Evolutionary conservation across 2,113 vertebrate species (phyloP).

Genomic region (Camelus bactrianus): DNA sequence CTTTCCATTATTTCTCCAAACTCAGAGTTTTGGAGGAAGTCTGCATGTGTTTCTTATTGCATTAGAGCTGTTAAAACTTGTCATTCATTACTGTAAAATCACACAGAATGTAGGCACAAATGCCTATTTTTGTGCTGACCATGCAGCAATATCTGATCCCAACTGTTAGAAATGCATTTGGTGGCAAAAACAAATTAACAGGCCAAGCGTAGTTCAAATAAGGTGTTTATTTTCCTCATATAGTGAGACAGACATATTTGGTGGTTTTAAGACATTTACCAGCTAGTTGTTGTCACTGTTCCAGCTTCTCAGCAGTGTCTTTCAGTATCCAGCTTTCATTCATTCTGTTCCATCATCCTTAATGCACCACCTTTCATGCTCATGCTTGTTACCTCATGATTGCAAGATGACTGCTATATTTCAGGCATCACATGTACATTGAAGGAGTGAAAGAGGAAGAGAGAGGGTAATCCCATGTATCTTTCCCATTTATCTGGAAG

Average conservation of each 20-base stretch:
- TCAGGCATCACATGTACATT: background rate
- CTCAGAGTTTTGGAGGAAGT: constrained; percentile 39
- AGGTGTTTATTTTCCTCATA: background rate
- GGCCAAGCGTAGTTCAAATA: background rate
- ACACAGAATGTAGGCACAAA: background rate
- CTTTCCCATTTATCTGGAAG: background rate
- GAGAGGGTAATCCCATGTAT: background rate
- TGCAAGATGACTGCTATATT: background rate
- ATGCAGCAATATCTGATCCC: background rate
- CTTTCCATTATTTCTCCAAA: constrained; percentile 62
- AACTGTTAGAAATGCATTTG: background rate
- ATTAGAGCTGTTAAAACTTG: background rate
- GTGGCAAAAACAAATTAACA: background rate
- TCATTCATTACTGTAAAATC: background rate
- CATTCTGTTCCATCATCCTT: background rate
- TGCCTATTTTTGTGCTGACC: background rate
- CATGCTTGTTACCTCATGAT: background rate
- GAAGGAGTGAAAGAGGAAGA: background rate
- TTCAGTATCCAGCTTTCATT: background rate
- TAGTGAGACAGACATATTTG: background rate
- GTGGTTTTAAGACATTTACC: background rate
- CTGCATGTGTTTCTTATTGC: background rate
- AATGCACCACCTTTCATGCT: background rate
- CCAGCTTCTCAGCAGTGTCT: background rate
- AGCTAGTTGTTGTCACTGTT: background rate